Evolutionary conservation across 92 coral and sea anemone genomes (phyloP).

Genomic region (Epizoanthus illoricatus): DNA sequence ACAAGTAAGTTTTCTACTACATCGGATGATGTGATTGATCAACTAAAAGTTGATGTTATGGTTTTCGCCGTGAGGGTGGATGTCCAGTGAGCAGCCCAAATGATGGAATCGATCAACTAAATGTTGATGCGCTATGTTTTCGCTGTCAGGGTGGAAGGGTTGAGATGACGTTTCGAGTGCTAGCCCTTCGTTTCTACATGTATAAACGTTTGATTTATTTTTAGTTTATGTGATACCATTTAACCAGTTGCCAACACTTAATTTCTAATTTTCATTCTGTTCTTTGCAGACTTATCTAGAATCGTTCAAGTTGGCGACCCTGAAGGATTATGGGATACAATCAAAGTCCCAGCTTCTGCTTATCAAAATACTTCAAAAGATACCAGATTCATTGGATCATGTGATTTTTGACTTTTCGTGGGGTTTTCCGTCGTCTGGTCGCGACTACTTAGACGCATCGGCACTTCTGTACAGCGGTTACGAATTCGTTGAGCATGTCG

Average conservation of each 20-base stretch:
- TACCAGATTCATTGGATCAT: slow-evolving; percentile 20
- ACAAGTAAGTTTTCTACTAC: too few species aligned
- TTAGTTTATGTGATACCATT: too few species aligned
- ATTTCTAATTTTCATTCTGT: background rate
- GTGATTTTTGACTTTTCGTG: slow-evolving; percentile 49
- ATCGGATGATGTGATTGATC: too few species aligned
- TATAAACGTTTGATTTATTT: too few species aligned
- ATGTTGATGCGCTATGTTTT: too few species aligned
- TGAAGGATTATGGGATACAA: slow-evolving; percentile 35
- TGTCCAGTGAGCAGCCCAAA: too few species aligned
- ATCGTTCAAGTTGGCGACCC: slow-evolving; percentile 29
- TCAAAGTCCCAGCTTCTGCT: slow-evolving; percentile 29
- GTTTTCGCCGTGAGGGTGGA: too few species aligned
- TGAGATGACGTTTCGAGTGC: too few species aligned
- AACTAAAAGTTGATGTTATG: too few species aligned
- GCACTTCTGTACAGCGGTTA: slow-evolving; percentile 42
- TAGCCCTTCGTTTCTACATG: too few species aligned
- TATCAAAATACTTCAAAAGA: slow-evolving; percentile 44
- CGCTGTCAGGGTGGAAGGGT: too few species aligned
- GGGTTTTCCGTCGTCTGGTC: slow-evolving; percentile 31
- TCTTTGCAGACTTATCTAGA: slow-evolving; percentile 18
- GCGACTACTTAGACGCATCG: slow-evolving; percentile 44
- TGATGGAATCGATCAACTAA: too few species aligned
- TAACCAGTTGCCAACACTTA: background rate
- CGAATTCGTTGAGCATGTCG: slow-evolving; percentile 22